Percentiles rank a stretch among this genome's conserved stretches.
These are phyloP conservation scores for Gymnogyps californianus DNA, from an alignment of 2,113 vertebrate species.

Conservation along the genomic window DNA sequence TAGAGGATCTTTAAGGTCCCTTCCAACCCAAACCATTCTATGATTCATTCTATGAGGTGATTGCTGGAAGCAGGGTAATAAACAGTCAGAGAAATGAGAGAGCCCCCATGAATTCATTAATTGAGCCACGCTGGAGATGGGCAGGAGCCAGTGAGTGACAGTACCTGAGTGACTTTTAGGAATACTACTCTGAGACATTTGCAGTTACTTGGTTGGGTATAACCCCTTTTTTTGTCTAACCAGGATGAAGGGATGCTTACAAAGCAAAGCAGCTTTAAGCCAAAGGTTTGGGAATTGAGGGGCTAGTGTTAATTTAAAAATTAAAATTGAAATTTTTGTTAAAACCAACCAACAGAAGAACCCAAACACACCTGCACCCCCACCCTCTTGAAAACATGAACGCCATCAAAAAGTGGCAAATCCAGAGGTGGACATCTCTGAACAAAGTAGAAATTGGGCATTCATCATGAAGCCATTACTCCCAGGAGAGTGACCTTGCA, in stretches of 20 bases:
- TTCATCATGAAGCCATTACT: background rate
- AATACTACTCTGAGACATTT: background rate
- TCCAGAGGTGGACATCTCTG: background rate
- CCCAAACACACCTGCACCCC: background rate
- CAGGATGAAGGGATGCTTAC: background rate
- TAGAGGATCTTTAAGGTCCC: no score
- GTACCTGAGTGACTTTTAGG: background rate
- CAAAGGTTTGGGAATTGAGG: background rate
- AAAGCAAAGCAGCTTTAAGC: background rate
- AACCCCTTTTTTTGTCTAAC: background rate
- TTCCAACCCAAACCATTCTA: no score
- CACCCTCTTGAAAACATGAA: background rate
- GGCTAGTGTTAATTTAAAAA: background rate
- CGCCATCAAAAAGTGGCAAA: background rate
- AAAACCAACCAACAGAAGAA: background rate
- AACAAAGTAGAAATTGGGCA: background rate
- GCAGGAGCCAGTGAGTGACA: background rate
- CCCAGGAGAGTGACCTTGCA: background rate
- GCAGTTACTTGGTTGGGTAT: background rate
- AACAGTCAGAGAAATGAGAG: background rate
- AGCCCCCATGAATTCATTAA: background rate
- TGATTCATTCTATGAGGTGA: background rate
- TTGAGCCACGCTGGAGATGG: rapidly evolving
- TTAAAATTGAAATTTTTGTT: background rate
- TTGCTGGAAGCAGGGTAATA: background rate